Conservation (phyloP, 2,888 invertebrate species). For the Serrognathus titanus region DNA sequence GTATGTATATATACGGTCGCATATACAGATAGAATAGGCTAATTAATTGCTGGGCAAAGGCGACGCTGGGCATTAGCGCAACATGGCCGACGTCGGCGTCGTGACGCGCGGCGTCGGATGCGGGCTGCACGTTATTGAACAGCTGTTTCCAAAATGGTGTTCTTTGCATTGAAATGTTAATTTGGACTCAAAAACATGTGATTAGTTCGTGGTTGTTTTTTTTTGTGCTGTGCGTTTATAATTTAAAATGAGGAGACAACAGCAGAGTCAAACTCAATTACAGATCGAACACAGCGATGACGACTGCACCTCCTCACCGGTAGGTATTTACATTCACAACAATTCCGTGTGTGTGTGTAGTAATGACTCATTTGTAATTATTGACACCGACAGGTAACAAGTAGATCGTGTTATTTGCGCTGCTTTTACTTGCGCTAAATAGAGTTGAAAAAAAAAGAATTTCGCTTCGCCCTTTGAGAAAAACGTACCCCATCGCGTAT, state of each 20-base stretch:
- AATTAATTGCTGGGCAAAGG: not conserved
- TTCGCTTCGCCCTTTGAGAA: too few relatives aligned
- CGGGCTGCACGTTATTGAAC: constrained; percentile 31
- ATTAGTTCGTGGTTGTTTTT: constrained; percentile 12
- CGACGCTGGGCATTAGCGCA: not conserved
- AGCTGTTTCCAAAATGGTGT: constrained; percentile 31
- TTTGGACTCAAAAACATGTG: constrained; percentile 9
- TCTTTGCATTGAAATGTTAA: constrained; percentile 4
- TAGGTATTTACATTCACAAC: constrained; percentile 39
- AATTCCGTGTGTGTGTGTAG: too few relatives aligned
- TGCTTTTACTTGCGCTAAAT: too few relatives aligned
- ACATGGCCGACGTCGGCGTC: constrained; percentile 29
- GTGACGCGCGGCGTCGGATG: constrained; percentile 32
- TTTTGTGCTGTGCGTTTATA: constrained; percentile 3
- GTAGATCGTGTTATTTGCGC: too few relatives aligned
- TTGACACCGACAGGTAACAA: too few relatives aligned
- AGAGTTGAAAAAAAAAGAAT: too few relatives aligned
- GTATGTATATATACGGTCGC: too few relatives aligned
- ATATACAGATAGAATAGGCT: too few relatives aligned
- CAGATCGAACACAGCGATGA: constrained; percentile 52
- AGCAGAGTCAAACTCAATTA: constrained; percentile 38
- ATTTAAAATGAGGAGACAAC: constrained; percentile 37
- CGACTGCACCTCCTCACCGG: constrained; percentile 55
- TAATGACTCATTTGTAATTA: too few relatives aligned
- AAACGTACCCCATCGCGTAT: too few relatives aligned